Percentiles rank a stretch among this genome's conserved stretches.
Evolutionary conservation across 2,797 vertebrate genomes (phyloP).

Genomic region (Acanthiza pusilla): DNA sequence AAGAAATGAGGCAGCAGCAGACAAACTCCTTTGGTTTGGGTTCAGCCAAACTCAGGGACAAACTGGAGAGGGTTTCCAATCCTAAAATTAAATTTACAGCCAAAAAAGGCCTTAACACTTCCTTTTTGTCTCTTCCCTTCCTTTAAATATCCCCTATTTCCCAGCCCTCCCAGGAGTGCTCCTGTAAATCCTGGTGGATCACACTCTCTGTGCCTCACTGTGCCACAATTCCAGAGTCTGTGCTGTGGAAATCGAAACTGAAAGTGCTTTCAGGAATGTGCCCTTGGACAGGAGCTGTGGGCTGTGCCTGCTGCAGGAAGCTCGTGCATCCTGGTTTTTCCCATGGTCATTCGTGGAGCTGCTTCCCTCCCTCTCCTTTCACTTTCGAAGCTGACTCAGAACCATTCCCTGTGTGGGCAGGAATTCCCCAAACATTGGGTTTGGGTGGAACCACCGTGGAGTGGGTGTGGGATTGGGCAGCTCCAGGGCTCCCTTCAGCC

Average conservation of each 20-base stretch:
- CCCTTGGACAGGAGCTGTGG: background rate
- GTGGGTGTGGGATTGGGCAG: accelerated
- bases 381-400: accelerated
- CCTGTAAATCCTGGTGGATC: background rate
- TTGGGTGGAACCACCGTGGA: accelerated
- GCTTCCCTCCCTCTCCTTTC: background rate
- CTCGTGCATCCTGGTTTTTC: background rate
- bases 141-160: background rate
- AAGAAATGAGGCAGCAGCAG: background rate
- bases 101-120: background rate
- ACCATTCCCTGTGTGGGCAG: background rate
- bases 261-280: background rate
- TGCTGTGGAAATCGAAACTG: background rate
- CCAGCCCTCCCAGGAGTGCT: background rate
- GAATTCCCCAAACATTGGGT: background rate
- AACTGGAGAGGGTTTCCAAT: background rate
- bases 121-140: background rate
- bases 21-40: background rate
- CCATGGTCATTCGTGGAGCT: accelerated
- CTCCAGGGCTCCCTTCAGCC: background rate
- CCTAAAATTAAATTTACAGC: background rate
- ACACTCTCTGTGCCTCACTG: accelerated
- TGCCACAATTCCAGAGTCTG: background rate
- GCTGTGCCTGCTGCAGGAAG: background rate
- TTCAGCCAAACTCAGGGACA: background rate